A percentile compares a stretch with the other conserved stretches of the same genome.
These are phyloP conservation scores for Dendrolimus punctatus DNA, from an alignment of 1,140 invertebrate genomes.

Conservation along the genomic window DNA sequence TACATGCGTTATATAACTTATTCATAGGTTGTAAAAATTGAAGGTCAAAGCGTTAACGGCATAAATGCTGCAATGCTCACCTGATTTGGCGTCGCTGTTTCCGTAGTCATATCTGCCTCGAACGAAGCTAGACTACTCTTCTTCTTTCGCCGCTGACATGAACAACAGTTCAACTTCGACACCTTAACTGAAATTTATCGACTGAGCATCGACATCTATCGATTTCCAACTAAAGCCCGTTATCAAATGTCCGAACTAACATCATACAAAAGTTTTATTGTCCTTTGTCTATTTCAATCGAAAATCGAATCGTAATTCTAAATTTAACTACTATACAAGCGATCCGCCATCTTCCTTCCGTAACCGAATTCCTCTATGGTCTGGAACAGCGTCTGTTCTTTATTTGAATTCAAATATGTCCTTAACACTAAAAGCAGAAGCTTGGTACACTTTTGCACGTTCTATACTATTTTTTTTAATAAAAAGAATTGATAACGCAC, in stretches of 20 bases:
- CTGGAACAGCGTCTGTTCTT: conserved; percentile 10
- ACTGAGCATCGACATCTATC: conserved; percentile 38
- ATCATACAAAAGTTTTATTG: conserved; percentile 15
- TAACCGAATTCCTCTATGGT: conserved; percentile 15
- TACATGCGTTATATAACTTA: too few relatives aligned
- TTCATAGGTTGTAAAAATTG: too few relatives aligned
- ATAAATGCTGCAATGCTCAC: conserved; percentile 21
- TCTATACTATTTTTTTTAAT: conserved; percentile 26
- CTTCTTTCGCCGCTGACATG: conserved; percentile 48
- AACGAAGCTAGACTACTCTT: conserved; percentile 38
- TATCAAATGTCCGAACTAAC: conserved; percentile 3
- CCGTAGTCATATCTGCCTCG: conserved; percentile 53
- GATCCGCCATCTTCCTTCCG: conserved; percentile 53
- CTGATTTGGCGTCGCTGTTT: conserved; percentile 62
- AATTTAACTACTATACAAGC: conserved; percentile 11
- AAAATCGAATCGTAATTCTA: background rate
- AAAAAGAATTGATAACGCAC: conserved; percentile 25
- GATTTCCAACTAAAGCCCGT: conserved; percentile 26
- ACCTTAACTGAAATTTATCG: conserved; percentile 24
- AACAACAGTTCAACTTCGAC: conserved; percentile 36
- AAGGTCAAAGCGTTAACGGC: too few relatives aligned
- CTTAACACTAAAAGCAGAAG: conserved; percentile 35
- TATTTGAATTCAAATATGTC: conserved; percentile 7
- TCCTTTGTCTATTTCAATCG: too few relatives aligned
- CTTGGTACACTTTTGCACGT: conserved; percentile 31